Percentiles rank a stretch among this genome's conserved stretches.
These are phyloP conservation scores for Trimorus sp. DNA, from an alignment of 2,888 invertebrate genomes.

Conservation along the genomic window DNA sequence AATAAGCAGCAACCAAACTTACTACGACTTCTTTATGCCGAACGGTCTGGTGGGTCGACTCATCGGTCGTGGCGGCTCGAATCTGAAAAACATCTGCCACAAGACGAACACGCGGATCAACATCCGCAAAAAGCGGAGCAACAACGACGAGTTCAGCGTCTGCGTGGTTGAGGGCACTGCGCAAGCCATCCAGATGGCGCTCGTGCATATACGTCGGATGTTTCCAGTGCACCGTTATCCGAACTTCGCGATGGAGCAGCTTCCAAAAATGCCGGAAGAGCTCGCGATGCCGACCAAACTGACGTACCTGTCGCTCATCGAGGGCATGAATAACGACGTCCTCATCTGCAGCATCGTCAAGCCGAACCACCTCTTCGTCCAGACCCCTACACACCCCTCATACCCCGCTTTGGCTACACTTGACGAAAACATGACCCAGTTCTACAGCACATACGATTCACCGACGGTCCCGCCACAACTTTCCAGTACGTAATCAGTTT, in stretches of 20 bases:
- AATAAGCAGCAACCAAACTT: constrained; percentile 76
- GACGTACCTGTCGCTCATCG: constrained; percentile 91
- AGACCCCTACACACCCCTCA: constrained; percentile 97
- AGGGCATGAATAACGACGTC: constrained; percentile 96
- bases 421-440: constrained; percentile 90
- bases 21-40: constrained; percentile 89
- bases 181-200: constrained; percentile 90
- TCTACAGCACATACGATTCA: constrained; percentile 90
- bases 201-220: constrained; percentile 91
- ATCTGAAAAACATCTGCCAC: constrained; percentile 90
- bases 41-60: constrained; percentile 91
- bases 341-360: constrained; percentile 92
- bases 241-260: constrained; percentile 87
- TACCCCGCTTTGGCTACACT: constrained; percentile 92
- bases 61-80: constrained; percentile 92
- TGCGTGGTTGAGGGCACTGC: constrained; percentile 93
- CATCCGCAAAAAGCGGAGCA: constrained; percentile 90
- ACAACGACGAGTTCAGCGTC: constrained; percentile 88
- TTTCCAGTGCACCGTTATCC: constrained; percentile 92
- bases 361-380: constrained; percentile 95
- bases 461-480: constrained; percentile 91
- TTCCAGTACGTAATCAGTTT: constrained; percentile 87
- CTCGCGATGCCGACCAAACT: constrained; percentile 66
- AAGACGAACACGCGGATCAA: constrained; percentile 90
- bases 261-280: constrained; percentile 65